Percentiles rank a stretch among this genome's conserved stretches.
Conservation (phyloP, 2,797 vertebrate genomes). For the Prionace glauca region DNA sequence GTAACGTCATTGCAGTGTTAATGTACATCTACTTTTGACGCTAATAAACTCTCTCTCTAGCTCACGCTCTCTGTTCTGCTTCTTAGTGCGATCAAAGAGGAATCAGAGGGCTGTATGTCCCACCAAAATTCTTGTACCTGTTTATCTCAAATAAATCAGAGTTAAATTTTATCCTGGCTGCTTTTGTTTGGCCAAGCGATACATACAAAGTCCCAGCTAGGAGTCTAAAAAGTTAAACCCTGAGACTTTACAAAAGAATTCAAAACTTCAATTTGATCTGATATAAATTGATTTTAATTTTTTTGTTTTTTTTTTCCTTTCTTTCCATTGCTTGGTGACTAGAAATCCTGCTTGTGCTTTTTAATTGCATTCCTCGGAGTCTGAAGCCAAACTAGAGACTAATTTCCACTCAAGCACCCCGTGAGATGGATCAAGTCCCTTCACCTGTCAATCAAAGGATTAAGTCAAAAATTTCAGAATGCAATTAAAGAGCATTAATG, state of each 20-base stretch:
- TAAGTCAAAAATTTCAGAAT: slow-evolving; percentile 32
- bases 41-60: too few relatives aligned
- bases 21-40: too few relatives aligned
- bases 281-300: slow-evolving; percentile 32
- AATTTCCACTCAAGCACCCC: slow-evolving; percentile 23
- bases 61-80: background rate
- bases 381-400: slow-evolving; percentile 7
- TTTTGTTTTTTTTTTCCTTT: background rate
- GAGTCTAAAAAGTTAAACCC: background rate
- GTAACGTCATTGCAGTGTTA: too few relatives aligned
- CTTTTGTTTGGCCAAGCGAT: background rate
- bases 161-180: background rate
- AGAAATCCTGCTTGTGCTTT: slow-evolving; percentile 1
- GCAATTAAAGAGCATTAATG: slow-evolving; percentile 29
- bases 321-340: slow-evolving; percentile 2
- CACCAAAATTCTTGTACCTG: background rate
- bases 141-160: background rate
- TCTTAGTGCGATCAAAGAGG: background rate
- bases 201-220: too few relatives aligned
- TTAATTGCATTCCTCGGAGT: slow-evolving; percentile 37
- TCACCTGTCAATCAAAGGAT: slow-evolving; percentile 30
- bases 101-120: background rate
- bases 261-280: background rate
- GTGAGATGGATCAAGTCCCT: slow-evolving; percentile 20
- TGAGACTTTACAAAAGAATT: background rate